Base-by-base conservation (phyloP, 2,888 invertebrate species). In the Nemotelus nigrinus region DNA sequence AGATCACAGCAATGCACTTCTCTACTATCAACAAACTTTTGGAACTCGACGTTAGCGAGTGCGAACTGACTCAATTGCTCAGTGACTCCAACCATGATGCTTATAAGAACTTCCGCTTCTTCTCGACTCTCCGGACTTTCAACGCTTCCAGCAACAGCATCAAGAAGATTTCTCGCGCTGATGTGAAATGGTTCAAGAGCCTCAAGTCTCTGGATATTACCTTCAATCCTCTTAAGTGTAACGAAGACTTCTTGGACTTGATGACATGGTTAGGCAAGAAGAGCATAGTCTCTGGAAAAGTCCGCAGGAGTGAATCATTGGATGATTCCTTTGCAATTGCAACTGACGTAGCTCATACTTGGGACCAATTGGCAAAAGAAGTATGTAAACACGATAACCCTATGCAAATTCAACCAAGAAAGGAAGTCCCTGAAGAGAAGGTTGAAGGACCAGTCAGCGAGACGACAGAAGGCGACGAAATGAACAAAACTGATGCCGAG, bases 11-110 rank as follows among this genome's bases (percentile, higher is more conserved):
- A 2, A 89, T 91, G 78, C 88, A 93, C 2, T 94, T 95, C 85
- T 83, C 90, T 78, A 88, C 90, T 77, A 90, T 92, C 53, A 89
- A 89, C 3, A 88, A 89, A 80, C 88, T 95, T 44, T 89, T 89
- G 47, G 90, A 90, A 83, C 86, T 95, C 76, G 93, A 95, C 83
- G 90, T 93, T 76, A 94, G 93, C 84, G 90, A 91, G 83, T 92
- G 92, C 80, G 89, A 90, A 78, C 85, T 95, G 80, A 89, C 89
- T n/a, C 88, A 90, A 72, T 86, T 95, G 45, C 92, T 94, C 91
- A 89, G 89, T 80, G 89, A 90, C 78, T 63, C 74, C 6, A 88
- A 87, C 79, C 88, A 88, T 81, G 87, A 86, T 80, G 85, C 86
- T 72, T 86, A 89, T 6, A 83, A 85, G 55, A 88, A 87, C 50